Percentiles rank a stretch among this genome's conserved stretches.
Evolutionary conservation across 1,140 invertebrate genomes (phyloP).

Genomic region (Zaprionus taronus): DNA sequence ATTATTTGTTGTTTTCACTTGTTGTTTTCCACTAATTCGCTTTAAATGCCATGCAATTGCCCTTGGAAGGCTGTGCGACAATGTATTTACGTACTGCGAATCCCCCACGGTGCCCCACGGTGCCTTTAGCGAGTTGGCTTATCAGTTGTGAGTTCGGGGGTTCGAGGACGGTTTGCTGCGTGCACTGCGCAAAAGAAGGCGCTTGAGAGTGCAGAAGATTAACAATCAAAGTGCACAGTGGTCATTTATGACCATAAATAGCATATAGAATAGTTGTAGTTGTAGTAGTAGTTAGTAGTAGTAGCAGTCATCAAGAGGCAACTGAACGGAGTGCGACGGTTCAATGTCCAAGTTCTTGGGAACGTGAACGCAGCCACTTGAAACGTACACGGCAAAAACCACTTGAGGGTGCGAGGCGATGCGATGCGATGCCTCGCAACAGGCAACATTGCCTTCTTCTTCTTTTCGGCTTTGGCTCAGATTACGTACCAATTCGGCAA

Average conservation of each 20-base stretch:
- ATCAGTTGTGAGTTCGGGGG: slow-evolving; percentile 5
- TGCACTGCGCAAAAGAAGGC: slow-evolving; percentile 13
- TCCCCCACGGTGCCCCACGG: slow-evolving; percentile 11
- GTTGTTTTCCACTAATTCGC: slow-evolving; percentile 64
- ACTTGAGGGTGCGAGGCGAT: slow-evolving; percentile 38
- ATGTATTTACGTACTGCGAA: too few species aligned
- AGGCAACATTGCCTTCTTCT: neutral
- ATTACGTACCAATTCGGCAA: slow-evolving; percentile 67
- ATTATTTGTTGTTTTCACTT: slow-evolving; percentile 47
- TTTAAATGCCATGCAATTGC: slow-evolving; percentile 55
- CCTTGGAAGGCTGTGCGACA: slow-evolving; percentile 31
- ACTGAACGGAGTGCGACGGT: slow-evolving; percentile 18
- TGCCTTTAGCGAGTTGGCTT: neutral
- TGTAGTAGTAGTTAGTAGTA: neutral
- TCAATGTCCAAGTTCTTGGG: slow-evolving; percentile 67
- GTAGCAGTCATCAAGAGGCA: neutral
- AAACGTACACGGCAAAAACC: slow-evolving; percentile 45
- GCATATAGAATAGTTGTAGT: neutral
- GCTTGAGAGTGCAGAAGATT: neutral
- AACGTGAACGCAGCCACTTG: slow-evolving; percentile 7
- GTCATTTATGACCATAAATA: neutral
- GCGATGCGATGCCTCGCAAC: neutral
- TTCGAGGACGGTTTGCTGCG: neutral
- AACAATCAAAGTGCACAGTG: slow-evolving; percentile 9
- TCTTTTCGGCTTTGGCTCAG: slow-evolving; percentile 26